Conservation (phyloP, 2,113 vertebrate species). For the Onychorhynchus coronatus region DNA sequence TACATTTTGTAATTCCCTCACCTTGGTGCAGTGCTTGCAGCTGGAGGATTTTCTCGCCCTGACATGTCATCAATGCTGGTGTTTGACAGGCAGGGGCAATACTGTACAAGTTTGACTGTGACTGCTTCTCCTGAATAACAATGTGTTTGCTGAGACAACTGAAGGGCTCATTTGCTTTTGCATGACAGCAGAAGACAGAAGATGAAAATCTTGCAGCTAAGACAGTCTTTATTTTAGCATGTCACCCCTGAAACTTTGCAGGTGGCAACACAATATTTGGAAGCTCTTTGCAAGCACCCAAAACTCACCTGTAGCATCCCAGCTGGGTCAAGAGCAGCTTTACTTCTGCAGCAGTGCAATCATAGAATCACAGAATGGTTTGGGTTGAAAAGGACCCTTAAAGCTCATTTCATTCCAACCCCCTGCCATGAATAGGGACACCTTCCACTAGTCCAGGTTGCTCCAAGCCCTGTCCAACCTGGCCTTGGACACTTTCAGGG, state of each 20-base stretch:
- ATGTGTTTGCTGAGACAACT: not conserved
- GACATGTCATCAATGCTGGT: not conserved
- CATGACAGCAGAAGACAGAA: not conserved
- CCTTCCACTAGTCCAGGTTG: fast-evolving
- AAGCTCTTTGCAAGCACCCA: not conserved
- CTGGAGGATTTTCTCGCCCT: not conserved
- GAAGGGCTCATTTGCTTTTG: not conserved
- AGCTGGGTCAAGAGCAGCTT: not conserved
- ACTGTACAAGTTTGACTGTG: not conserved
- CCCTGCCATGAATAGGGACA: not conserved
- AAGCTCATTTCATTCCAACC: fast-evolving
- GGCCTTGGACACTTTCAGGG: not conserved
- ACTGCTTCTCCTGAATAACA: not conserved
- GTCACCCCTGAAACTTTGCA: not conserved
- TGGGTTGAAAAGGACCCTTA: not conserved
- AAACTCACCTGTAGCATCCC: not conserved
- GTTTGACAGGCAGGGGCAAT: not conserved
- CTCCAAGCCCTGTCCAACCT: fast-evolving
- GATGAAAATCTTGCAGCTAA: not conserved
- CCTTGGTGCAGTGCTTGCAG: not conserved
- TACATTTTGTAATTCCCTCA: not conserved
- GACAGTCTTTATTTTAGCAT: not conserved
- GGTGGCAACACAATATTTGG: not conserved
- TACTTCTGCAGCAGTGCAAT: not conserved
- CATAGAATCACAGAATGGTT: not conserved